Percentiles rank a stretch among this genome's conserved stretches.
phyloP scores from a whole-genome alignment of 2,113 vertebrate species.

The Ploceus nigricollis region DNA sequence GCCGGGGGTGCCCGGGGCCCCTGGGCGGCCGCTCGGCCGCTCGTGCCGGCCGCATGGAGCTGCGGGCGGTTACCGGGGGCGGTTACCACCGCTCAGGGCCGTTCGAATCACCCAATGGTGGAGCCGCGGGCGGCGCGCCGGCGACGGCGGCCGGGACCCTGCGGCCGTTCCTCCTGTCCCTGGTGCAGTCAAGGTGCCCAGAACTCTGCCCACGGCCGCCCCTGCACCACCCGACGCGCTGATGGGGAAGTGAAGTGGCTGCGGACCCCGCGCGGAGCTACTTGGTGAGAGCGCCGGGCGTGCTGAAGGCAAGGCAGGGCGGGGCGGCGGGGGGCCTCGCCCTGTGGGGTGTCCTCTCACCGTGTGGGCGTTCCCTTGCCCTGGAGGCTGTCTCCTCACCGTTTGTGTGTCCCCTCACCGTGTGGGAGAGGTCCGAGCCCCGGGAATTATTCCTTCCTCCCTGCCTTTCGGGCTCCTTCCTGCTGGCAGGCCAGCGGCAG shows the following conservation, averaged over 20 bases:
- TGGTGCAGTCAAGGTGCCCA: neutral
- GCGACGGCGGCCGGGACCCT: neutral
- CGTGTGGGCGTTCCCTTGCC: neutral
- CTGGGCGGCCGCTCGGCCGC: neutral
- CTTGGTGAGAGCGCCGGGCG: neutral
- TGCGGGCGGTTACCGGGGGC: neutral
- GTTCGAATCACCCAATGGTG: neutral
- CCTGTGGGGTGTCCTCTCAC: neutral
- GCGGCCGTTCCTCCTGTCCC: neutral
- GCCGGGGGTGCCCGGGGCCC: neutral
- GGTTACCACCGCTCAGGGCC: neutral
- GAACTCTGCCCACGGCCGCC: neutral
- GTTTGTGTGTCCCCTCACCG: neutral
- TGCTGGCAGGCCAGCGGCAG: neutral
- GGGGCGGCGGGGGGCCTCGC: neutral
- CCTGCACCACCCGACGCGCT: neutral
- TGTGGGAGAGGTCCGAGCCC: no score
- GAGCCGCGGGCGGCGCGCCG: neutral
- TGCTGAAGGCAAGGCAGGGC: no score
- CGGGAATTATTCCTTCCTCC: neutral
- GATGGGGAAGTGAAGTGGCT: neutral
- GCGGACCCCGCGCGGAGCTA: neutral
- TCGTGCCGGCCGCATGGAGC: neutral
- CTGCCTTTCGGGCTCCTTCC: neutral
- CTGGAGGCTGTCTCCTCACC: fast-evolving